These are phyloP conservation scores for Rhea americana DNA, from an alignment of 2,113 vertebrate genomes.

Conservation along the genomic window DNA sequence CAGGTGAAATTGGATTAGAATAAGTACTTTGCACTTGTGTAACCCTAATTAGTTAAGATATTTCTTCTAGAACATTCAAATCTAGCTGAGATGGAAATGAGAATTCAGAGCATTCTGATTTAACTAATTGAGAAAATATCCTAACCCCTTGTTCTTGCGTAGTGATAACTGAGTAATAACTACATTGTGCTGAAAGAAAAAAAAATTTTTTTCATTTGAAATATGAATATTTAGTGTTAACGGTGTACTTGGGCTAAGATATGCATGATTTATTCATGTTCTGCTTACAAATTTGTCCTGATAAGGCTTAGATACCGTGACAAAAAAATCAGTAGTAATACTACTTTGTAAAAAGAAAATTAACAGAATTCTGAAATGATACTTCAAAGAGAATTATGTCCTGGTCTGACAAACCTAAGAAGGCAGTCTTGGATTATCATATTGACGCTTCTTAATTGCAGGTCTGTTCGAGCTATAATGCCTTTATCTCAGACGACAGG, in stretches of 20 bases:
- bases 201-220: neutral
- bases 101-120: neutral
- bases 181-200: neutral
- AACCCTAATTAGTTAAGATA: fast-evolving
- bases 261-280: neutral
- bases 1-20: neutral
- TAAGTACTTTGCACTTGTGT: neutral
- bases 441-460: neutral
- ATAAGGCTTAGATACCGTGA: neutral
- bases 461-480: neutral
- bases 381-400: neutral
- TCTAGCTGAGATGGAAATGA: neutral
- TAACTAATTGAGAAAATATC: neutral
- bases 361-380: neutral
- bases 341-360: neutral
- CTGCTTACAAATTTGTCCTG: neutral
- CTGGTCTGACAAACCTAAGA: neutral
- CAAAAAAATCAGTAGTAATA: neutral
- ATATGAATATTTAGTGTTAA: neutral
- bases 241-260: neutral
- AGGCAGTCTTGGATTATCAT: neutral
- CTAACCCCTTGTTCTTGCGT: neutral
- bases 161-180: neutral
- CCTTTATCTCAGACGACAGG: neutral
- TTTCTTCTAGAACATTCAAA: neutral